Base-by-base conservation (phyloP, 1,140 invertebrate genomes). In the Nasonia vitripennis region DNA sequence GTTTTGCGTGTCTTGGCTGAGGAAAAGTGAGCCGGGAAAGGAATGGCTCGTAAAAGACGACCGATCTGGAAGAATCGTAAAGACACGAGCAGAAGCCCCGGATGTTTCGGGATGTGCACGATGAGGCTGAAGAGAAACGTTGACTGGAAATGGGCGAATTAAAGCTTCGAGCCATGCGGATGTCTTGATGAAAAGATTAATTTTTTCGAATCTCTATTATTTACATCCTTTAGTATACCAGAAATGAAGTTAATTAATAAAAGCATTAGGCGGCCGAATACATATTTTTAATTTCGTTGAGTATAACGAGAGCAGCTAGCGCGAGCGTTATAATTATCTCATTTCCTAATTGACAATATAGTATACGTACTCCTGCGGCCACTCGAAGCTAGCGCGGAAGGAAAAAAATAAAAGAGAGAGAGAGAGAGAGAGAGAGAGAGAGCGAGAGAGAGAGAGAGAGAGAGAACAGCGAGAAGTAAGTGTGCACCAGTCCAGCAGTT, bases 21-120 rank as follows among this genome's bases (percentile, higher is more conserved):
- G 55, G 55, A 68, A 75, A 81, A 80, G 48, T 23, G 67, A 70
- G 17, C 70, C 27, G 34, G 45, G 45, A 80, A 75, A 75, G 70
- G 71, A 82, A 75, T 82, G 23, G 71, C 73, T 83, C 81, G 81
- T 83, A 83, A 83, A 83, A 75, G 27, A 9, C 41, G 81, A 41
- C 71, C 73, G 81, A 83, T 75, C 81, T 67, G 51, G 51, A 67
- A 37, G 51, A 83, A 83, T 83, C 81, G 81, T 83, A 83, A 83
- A 83, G 45, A 27, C 68, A 27, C 6, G 23, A 11, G 9, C 0
- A 67, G 62, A 14, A n/a, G 9, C 68, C 23, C 27, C 31, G 11
- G 68, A 31, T 71, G 27, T 71, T 71, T 62, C 55, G 55, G 55
- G 55, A n/a, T 62, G 17, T n/a, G 55, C 7, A 2, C 20, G 14